phyloP scores from a whole-genome alignment of 2,888 invertebrate genomes.

The Tenthredo livida region DNA sequence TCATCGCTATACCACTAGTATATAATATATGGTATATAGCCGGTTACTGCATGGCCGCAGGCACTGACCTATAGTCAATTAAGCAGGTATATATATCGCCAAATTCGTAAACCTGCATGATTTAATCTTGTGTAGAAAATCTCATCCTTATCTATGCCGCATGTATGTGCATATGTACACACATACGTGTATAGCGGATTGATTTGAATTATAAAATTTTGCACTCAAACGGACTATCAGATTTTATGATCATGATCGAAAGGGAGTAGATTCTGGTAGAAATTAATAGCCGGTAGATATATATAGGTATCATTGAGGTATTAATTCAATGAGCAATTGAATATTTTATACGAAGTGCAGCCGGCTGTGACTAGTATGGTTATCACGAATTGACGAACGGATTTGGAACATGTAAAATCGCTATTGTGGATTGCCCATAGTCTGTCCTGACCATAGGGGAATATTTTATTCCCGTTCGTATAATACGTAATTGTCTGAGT shows the following conservation, averaged over 20 bases:
- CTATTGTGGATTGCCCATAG: background rate
- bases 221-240: background rate
- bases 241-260: background rate
- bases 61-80: slow-evolving; percentile 20
- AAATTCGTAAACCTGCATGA: no score
- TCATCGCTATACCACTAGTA: background rate
- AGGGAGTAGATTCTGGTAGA: background rate
- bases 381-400: background rate
- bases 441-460: background rate
- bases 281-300: slow-evolving; percentile 6
- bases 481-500: background rate
- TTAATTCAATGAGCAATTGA: slow-evolving; percentile 37
- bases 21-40: background rate
- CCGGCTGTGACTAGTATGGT: background rate
- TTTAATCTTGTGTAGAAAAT: no score
- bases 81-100: no score
- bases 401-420: background rate
- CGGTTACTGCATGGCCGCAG: background rate
- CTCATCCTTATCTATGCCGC: no score
- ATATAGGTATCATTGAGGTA: background rate
- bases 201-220: no score
- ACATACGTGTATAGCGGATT: no score
- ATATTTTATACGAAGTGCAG: slow-evolving; percentile 22
- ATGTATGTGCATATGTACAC: no score
- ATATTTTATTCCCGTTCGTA: background rate